Evolutionary conservation across 2,113 vertebrate species (phyloP), one percentile per base, ranked within the genome.

Genomic region (Odocoileus virginianus): DNA sequence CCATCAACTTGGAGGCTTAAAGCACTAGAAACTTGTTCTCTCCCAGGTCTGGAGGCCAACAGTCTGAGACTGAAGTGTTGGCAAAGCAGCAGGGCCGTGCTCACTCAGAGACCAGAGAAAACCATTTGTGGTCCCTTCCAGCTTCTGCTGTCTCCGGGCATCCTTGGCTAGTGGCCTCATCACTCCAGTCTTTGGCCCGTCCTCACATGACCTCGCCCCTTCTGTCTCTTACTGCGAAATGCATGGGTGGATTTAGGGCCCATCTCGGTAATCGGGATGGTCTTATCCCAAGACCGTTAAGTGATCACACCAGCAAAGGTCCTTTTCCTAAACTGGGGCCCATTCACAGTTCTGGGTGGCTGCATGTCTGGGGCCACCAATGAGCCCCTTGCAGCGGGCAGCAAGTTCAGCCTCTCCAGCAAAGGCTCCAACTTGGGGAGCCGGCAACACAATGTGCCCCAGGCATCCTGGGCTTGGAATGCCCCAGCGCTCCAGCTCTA

Each of bases 181-280:
- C n/a, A 11, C 36, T 78, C 54, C 30, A 27, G 6, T 12, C 40
- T 58, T 25, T 8, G n/a, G 28, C 33, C 23, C 0, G 3, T 19
- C 47, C 27, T 17, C 92, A 27, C n/a, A 7, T 0, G 2, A 43
- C 6, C 43, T 45, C 14, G 1, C 21, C 36, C 19, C 55, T 45
- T 40, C 71, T 45, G 11, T 21, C 36, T 81, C 92, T 19, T 2
- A 21, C 10, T 15, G 74, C 0, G 15, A 64, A 2, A 6, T 0
- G 0, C 0, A 1, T 10, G n/a, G 11, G 33, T 7, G 19, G 71
- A 11, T 7, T 33, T 27, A 50, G 55, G 50, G 19, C 16, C 9
- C 23, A 7, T 30, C 27, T 7, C 15, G 4, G 28, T 3, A 8
- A 19, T 1, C 57, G 1, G 36, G 58, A 54, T 2, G 14, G 6